Conservation (phyloP, 2,888 invertebrate genomes). For the Sthenelais limicola region DNA sequence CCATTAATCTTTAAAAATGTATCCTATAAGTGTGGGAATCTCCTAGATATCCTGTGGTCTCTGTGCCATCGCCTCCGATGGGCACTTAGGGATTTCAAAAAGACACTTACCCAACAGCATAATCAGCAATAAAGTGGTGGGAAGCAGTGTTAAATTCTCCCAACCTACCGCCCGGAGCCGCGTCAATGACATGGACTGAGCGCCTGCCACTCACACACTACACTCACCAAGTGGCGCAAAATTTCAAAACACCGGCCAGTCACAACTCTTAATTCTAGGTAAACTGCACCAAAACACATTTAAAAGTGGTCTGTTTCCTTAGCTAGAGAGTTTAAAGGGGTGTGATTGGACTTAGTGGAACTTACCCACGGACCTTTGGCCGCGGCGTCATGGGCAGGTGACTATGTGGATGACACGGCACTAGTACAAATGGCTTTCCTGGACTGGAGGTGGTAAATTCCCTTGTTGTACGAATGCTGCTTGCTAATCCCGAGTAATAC, state of each 20-base stretch:
- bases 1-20: neutral
- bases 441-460: slow-evolving; percentile 36
- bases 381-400: slow-evolving; percentile 42
- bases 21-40: slow-evolving; percentile 18
- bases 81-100: no score
- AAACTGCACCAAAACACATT: slow-evolving; percentile 20
- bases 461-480: slow-evolving; percentile 8
- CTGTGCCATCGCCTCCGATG: no score
- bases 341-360: no score
- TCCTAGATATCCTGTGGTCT: slow-evolving; percentile 8
- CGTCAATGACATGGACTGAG: slow-evolving; percentile 44
- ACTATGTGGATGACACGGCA: slow-evolving; percentile 41
- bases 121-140: slow-evolving; percentile 27
- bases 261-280: neutral
- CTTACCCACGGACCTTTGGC: slow-evolving; percentile 27
- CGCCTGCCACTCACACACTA: slow-evolving; percentile 35
- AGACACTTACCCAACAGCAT: neutral
- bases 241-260: slow-evolving; percentile 34
- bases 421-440: slow-evolving; percentile 39
- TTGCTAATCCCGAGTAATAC: slow-evolving; percentile 31
- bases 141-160: slow-evolving; percentile 40
- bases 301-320: neutral
- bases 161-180: slow-evolving; percentile 37
- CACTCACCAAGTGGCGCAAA: slow-evolving; percentile 34
- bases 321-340: no score